phyloP scores from a whole-genome alignment of 2,888 invertebrate species.

The Ophion obscuratus region DNA sequence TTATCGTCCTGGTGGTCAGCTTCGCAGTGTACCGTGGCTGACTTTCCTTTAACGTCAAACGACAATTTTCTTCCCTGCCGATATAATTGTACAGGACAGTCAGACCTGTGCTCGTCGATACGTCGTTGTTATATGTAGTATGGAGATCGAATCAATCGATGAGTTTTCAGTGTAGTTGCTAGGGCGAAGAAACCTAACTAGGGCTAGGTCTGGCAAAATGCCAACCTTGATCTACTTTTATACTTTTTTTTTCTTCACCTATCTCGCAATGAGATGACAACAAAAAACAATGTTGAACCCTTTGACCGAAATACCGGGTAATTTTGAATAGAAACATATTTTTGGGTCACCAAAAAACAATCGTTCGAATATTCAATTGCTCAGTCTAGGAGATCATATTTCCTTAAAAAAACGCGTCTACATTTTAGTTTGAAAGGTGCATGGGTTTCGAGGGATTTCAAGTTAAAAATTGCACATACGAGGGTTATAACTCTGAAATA shows the following conservation, averaged over 20 bases:
- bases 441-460: not conserved
- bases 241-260: not conserved
- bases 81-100: not conserved
- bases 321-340: not conserved
- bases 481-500: not conserved
- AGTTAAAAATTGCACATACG: not conserved
- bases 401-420: too few species aligned
- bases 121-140: not conserved
- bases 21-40: constrained; percentile 72
- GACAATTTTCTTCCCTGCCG: constrained; percentile 75
- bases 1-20: constrained; percentile 73
- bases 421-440: not conserved
- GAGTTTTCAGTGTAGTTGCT: not conserved
- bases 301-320: not conserved
- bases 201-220: not conserved
- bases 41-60: constrained; percentile 77
- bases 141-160: not conserved
- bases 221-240: not conserved
- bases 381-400: not conserved
- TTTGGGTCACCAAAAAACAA: not conserved
- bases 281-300: not conserved
- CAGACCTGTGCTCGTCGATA: not conserved
- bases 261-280: not conserved
- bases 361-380: not conserved
- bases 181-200: not conserved